Evolutionary conservation across 2,888 invertebrate species (phyloP).

Genomic region (Heliconius ethilla): DNA sequence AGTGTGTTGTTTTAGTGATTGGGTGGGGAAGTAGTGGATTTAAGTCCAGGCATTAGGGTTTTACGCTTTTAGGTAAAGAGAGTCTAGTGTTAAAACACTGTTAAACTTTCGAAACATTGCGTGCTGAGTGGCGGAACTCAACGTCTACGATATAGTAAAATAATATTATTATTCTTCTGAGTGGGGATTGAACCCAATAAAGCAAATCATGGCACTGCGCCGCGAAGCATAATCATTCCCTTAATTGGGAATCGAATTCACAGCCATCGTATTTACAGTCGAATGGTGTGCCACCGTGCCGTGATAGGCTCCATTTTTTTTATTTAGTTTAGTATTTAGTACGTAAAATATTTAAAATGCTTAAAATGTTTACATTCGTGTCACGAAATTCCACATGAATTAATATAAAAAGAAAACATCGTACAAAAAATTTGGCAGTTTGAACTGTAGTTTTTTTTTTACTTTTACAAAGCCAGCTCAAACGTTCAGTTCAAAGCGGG

Average conservation of each 20-base stretch:
- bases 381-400: neutral
- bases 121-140: neutral
- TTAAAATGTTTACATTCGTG: no score
- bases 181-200: no score
- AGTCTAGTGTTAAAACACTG: neutral
- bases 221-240: neutral
- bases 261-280: neutral
- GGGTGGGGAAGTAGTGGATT: neutral
- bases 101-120: neutral
- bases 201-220: no score
- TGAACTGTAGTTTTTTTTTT: slow-evolving; percentile 1
- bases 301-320: no score
- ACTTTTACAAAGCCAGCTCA: neutral
- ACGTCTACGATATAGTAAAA: neutral
- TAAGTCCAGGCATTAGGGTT: neutral
- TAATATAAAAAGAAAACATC: neutral
- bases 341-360: no score
- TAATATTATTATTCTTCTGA: no score
- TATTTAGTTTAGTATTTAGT: no score
- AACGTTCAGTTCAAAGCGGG: slow-evolving; percentile 8
- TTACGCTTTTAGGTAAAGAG: neutral
- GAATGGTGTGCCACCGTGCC: neutral
- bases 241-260: neutral
- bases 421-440: neutral
- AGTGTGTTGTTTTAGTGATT: neutral